Evolutionary conservation across 2,113 vertebrate genomes (phyloP).

Genomic region (Hucho hucho): DNA sequence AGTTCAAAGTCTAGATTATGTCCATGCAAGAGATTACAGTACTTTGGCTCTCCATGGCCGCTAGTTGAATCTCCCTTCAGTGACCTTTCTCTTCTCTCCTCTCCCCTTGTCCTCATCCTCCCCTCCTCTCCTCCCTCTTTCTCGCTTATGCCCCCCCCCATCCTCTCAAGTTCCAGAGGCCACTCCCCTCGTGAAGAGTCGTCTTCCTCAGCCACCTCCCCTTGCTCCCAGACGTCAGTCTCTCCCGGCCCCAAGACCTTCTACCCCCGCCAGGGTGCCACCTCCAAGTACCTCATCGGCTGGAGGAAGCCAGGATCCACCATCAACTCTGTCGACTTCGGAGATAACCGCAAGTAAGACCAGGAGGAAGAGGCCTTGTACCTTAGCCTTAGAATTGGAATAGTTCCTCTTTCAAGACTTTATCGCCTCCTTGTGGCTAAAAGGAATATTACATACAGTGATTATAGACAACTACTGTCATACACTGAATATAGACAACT

Average conservation of each 20-base stretch:
- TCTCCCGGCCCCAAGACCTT: conserved; percentile 93
- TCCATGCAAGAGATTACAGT: background rate
- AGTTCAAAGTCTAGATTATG: background rate
- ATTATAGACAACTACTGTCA: too few species aligned
- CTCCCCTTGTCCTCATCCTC: too few species aligned
- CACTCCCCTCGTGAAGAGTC: conserved; percentile 93
- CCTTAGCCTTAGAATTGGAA: too few species aligned
- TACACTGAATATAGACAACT: too few species aligned
- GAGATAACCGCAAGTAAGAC: conserved; percentile 96
- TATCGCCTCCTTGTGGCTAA: too few species aligned
- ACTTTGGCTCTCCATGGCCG: background rate
- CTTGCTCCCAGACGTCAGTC: conserved; percentile 87
- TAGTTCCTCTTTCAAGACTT: too few species aligned
- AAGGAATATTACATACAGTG: too few species aligned
- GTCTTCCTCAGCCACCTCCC: conserved; percentile 78
- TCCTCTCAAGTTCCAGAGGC: conserved; percentile 69
- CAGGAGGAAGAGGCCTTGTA: background rate
- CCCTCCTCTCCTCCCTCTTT: too few species aligned
- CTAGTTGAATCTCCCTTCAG: too few species aligned
- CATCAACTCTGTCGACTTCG: conserved; percentile 98
- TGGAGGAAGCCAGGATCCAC: conserved; percentile 99
- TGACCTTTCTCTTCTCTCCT: too few species aligned
- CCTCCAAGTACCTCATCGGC: conserved; percentile 98
- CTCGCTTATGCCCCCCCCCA: too few species aligned
- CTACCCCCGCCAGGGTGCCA: conserved; percentile 97